These are phyloP conservation scores for Gopherus evgoodei DNA, from an alignment of 2,113 vertebrate species.

Conservation along the genomic window DNA sequence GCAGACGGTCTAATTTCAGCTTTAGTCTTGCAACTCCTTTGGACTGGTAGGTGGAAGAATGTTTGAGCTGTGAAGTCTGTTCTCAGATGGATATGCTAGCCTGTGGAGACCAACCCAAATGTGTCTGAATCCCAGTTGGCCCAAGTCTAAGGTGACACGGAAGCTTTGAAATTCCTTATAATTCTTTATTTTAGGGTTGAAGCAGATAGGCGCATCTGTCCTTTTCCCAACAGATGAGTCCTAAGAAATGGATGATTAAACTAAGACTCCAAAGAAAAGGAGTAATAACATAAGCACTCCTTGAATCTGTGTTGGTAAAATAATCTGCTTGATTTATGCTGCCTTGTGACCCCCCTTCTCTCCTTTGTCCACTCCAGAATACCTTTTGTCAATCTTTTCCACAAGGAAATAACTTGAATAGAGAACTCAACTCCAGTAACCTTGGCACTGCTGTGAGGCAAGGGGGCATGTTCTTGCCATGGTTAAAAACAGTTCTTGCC, in stretches of 20 bases:
- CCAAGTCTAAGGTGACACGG: neutral
- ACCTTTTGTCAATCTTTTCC: rapidly evolving
- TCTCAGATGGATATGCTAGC: rapidly evolving
- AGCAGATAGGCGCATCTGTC: rapidly evolving
- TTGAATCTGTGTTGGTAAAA: neutral
- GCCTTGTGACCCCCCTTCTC: neutral
- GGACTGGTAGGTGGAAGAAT: neutral
- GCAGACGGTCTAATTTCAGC: neutral
- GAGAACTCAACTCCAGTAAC: neutral
- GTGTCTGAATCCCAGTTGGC: neutral
- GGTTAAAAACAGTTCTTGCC: rapidly evolving
- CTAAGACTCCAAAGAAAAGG: rapidly evolving
- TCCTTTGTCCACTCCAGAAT: rapidly evolving
- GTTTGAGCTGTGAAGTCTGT: rapidly evolving
- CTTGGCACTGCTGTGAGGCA: neutral
- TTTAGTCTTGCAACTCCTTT: neutral
- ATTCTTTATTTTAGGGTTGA: neutral
- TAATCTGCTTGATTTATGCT: rapidly evolving
- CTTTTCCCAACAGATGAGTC: neutral
- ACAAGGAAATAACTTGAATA: rapidly evolving
- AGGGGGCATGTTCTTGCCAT: neutral
- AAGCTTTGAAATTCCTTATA: neutral
- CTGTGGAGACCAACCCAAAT: neutral
- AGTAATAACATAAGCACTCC: neutral
- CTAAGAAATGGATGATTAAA: rapidly evolving